Evolutionary conservation across 2,113 vertebrate genomes (phyloP), one percentile per base, ranked within the genome.

Genomic region (Tragelaphus strepsiceros): DNA sequence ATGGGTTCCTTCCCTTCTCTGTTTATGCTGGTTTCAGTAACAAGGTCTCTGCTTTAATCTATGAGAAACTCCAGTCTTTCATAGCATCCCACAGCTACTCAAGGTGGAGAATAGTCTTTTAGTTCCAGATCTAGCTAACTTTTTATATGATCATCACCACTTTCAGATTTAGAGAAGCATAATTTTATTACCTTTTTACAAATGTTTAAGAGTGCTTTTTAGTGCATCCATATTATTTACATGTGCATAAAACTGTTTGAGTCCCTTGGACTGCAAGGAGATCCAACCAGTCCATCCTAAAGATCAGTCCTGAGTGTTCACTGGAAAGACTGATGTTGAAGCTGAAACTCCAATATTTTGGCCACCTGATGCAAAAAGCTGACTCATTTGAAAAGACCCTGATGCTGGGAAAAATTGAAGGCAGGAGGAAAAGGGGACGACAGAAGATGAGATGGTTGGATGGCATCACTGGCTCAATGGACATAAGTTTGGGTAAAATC

Each of bases 151-250:
- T 59, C 43, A 81, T 71, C 28, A 30, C 6, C 4, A 56, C 2
- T 9, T 85, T 82, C 16, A 32, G 19, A 81, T 56, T 64, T 83
- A 80, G 17, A 32, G 2, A n/a, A 92, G 32, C 3, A 62, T 78
- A 13, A 87, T 39, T 64, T 81, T 90, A 61, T 78, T 80, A 59
- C 12, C 7, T 81, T 22, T n/a, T 93, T 89, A 78, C 8, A 92
- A 88, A 90, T n/a, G 90, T 0, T 28, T 1, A 80, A 32, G 19
- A 59, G 1, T 51, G 11, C 3, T 10, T 51, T 80, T 53, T 71
- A 7, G 12, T 90, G 24, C 35, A 59, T 30, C n/a, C 78, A 24
- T 61, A 3, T 16, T 5, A 46, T 71, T 86, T 91, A 67, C 7
- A 24, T 71, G 3, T n/a, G 6, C 89, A 26, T 81, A 96, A 94